Evolutionary conservation across 2,888 invertebrate genomes (phyloP), one percentile per base, ranked within the genome.

Genomic region (Harpalus rubripes): DNA sequence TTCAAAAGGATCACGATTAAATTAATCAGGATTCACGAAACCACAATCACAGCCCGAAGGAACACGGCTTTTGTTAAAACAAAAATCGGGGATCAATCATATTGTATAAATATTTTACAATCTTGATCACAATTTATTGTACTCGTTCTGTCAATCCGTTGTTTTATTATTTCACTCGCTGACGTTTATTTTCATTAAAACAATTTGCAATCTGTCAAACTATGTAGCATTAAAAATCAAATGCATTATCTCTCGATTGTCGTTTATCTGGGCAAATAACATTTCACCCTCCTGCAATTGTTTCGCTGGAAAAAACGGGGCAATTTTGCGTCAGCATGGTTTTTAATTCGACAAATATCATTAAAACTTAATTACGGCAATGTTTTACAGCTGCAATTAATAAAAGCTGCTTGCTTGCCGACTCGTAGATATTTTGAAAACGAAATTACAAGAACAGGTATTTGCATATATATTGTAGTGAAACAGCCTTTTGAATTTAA

Each of bases 381-480:
- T 74, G 74, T 52, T 74, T 74, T 74, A 74, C 74, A 74, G 52
- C 52, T 52, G 8, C 52, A 74, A 74, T 74, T 74, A 74, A 74
- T 74, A 74, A 74, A 74, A 44, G 52, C 44, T 52, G 52, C 74
- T 74, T 10, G 65, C 22, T 5, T 32, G 32, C 32, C 32, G 7
- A 22, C 44, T 52, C 74, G 74, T n/a, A 44, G 74, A 74, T 74
- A 74, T 74, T 74, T 74, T 74, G 44, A 52, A 74, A 74, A 74
- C 52, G 74, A 16, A 44, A 74, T 74, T 74, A 74, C 74, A 74
- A 16, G 72, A 18, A 16, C 78, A 78, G 59, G 59, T 74, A 83
- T 83, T 83, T 76, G 83, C 83, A 83, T 83, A 76, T 83, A 83
- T 74, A 83, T 83, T 76, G 61, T 74, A 76, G 59, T 44, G 58